Base-by-base conservation (phyloP, 1,140 invertebrate genomes). In the Pseudomyrmex flavicornis region DNA sequence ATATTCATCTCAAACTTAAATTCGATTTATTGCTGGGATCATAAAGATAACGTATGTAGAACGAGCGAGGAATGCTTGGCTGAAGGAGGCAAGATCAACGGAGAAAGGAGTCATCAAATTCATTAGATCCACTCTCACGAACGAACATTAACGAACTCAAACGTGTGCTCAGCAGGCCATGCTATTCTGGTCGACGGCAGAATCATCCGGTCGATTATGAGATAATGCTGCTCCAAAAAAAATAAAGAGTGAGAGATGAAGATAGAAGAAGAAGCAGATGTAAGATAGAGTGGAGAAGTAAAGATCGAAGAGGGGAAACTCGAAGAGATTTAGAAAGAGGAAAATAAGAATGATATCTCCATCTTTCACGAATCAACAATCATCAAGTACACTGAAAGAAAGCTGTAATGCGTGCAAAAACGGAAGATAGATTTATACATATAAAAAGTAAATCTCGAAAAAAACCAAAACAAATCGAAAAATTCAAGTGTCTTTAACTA, bases 181-280 rank as follows among this genome's bases (percentile, higher is more conserved):
- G 87, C 79, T 70, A 88, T 86, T 89, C 86, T 76, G 56, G n/a
- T 83, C 72, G 85, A 80, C 87, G 72, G 87, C 65, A 84, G 87
- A 89, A 89, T 89, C 87, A 89, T 86, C 73, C 84, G 88, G 84
- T 88, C 87, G 84, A 89, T 89, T 88, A 88, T 86, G 66, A 89
- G 87, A 89, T 89, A 89, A 89, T 89, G 74, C 83, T 80, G 84
- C 61, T 72, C 84, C 79, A 58, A 83, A 70, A 35, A 35, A 85
- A 83, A 87, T 86, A 72, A 83, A 66, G 15, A 48, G 20, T 59
- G 48, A 17, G 46, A 72, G 73, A 59, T 13, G 17, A 22, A 52
- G 15, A 74, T 56, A 69, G 22, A 62, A 82, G 63, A 63, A 63
- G 44, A 83, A 44, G 70, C 7, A n/a, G 10, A 80, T 73, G 65